Evolutionary conservation across 2,113 vertebrate genomes (phyloP).

Genomic region (Chrysemys picta): DNA sequence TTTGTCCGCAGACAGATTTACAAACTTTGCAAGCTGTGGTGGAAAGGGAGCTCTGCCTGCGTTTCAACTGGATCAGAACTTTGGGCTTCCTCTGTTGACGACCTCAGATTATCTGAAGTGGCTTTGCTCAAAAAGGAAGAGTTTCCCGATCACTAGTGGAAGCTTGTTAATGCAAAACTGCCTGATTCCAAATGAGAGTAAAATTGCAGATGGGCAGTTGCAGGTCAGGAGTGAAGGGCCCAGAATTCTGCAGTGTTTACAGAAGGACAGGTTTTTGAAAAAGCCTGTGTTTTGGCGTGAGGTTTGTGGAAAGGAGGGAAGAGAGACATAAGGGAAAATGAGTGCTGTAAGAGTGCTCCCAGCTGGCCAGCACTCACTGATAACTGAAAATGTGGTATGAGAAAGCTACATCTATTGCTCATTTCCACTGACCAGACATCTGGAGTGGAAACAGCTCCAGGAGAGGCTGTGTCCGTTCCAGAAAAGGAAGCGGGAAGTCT

Average conservation of each 20-base stretch:
- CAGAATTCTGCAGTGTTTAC: not conserved
- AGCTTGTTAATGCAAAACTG: not conserved
- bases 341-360: conserved; percentile 10
- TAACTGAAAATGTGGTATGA: accelerated
- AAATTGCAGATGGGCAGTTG: not conserved
- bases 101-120: not conserved
- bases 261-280: not conserved
- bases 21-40: not conserved
- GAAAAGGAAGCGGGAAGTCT: not conserved
- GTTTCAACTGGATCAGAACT: not conserved
- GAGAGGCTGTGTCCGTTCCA: not conserved
- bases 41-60: not conserved
- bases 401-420: conserved; percentile 54
- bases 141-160: not conserved
- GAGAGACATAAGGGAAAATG: conserved; percentile 9
- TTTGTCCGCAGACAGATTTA: not conserved
- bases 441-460: not conserved
- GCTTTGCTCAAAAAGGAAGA: not conserved
- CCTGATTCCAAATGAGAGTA: not conserved
- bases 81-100: not conserved
- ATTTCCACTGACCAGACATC: not conserved
- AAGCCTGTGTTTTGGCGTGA: not conserved
- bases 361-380: conserved; percentile 20
- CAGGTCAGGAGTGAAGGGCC: not conserved
- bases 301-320: not conserved